Conservation (phyloP, 37 sponge, comb jelly and placozoan species). For the Bolinopsis microptera region DNA sequence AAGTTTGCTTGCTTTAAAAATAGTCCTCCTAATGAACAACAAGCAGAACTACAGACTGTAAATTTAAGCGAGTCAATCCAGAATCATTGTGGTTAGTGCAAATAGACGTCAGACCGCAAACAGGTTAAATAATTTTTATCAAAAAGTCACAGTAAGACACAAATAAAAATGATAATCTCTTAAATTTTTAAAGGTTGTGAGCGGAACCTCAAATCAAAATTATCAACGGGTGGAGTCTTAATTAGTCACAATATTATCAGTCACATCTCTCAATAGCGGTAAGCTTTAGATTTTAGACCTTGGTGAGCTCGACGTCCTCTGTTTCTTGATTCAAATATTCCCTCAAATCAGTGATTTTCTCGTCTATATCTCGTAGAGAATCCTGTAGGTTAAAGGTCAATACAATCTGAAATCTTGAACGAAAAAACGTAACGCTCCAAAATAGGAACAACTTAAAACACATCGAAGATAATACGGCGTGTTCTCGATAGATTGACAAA, state of each 20-base stretch:
- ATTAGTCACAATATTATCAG: too few relatives aligned
- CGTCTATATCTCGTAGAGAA: constrained; percentile 28
- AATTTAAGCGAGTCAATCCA: too few relatives aligned
- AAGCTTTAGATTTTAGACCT: background rate
- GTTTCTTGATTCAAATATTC: background rate
- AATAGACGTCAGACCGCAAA: too few relatives aligned
- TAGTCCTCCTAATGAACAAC: background rate
- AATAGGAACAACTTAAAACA: background rate
- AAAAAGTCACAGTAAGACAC: background rate
- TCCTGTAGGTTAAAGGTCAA: constrained; percentile 3
- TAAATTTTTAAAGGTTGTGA: background rate
- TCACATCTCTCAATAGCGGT: too few relatives aligned
- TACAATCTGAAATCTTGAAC: too few relatives aligned
- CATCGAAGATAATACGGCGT: too few relatives aligned
- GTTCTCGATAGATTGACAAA: too few relatives aligned
- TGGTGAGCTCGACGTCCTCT: background rate
- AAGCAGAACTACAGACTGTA: background rate
- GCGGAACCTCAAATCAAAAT: too few relatives aligned
- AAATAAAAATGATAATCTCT: background rate
- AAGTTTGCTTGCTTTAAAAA: background rate
- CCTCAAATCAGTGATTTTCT: constrained; percentile 29
- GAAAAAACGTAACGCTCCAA: background rate
- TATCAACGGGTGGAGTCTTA: too few relatives aligned
- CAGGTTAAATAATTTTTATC: background rate
- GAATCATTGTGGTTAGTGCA: too few relatives aligned